These are phyloP conservation scores for Erythrocebus patas DNA, from an alignment of 2,113 vertebrate species.

Conservation along the genomic window DNA sequence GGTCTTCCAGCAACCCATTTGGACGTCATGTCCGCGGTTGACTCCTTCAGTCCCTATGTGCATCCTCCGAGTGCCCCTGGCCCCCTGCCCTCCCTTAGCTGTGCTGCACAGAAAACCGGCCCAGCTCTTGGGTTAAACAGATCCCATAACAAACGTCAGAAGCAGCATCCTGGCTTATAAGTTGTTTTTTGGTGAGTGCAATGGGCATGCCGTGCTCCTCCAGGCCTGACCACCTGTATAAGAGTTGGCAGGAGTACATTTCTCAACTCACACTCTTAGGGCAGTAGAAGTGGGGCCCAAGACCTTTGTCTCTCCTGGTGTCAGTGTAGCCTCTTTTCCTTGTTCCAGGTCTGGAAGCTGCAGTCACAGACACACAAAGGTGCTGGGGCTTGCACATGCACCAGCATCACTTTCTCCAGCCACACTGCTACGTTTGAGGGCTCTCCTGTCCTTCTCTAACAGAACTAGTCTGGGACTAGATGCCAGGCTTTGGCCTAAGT, in stretches of 20 bases:
- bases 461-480: not conserved
- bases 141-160: not conserved
- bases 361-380: not conserved
- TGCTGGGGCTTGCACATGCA: no score
- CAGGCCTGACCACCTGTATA: not conserved
- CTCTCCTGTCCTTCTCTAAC: not conserved
- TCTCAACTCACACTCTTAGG: not conserved
- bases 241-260: not conserved
- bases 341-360: not conserved
- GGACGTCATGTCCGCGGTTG: rapidly evolving
- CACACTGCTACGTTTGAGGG: not conserved
- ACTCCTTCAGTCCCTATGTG: not conserved
- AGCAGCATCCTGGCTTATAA: not conserved
- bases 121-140: not conserved
- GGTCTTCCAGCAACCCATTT: not conserved
- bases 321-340: no score
- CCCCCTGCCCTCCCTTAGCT: not conserved
- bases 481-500: not conserved
- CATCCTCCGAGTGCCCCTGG: no score
- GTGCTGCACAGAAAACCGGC: no score
- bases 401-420: not conserved
- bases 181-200: not conserved
- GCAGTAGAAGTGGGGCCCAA: not conserved
- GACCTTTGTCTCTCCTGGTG: not conserved
- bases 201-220: no score